Evolutionary conservation across 2,797 vertebrate genomes (phyloP).

Genomic region (Avahi laniger): DNA sequence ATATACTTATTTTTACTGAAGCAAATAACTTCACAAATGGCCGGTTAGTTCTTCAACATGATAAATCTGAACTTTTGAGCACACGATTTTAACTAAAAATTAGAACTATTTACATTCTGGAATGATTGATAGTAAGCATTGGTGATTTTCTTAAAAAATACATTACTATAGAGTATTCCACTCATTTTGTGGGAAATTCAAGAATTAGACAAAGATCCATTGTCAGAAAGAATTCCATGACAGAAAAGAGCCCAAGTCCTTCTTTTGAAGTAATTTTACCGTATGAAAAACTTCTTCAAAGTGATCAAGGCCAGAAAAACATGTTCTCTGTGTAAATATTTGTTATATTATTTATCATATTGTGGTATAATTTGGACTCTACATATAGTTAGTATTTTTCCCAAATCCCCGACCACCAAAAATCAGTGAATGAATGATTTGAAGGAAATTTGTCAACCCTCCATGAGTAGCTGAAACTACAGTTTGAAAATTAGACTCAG

Average conservation of each 20-base stretch:
- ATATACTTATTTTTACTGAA: background rate
- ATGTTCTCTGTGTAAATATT: background rate
- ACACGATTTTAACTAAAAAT: slow-evolving; percentile 29
- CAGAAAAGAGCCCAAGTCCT: background rate
- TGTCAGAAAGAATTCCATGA: slow-evolving; percentile 27
- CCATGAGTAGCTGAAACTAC: background rate
- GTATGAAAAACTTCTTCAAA: slow-evolving; percentile 3
- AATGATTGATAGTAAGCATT: background rate
- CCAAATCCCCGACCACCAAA: background rate
- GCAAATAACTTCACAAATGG: background rate
- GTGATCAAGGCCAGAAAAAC: background rate
- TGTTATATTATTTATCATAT: background rate
- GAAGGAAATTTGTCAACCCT: background rate
- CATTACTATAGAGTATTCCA: background rate
- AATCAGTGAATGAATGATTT: background rate
- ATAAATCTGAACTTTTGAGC: background rate
- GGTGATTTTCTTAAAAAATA: background rate
- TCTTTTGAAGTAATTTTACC: background rate
- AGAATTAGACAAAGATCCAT: slow-evolving; percentile 40
- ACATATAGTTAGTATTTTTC: background rate
- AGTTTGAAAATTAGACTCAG: background rate
- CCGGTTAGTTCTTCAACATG: background rate
- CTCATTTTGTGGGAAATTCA: slow-evolving; percentile 13
- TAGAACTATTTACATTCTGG: background rate
- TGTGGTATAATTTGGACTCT: background rate